Evolutionary conservation across 1,140 invertebrate genomes (phyloP).

Genomic region (Callitettix versicolor): DNA sequence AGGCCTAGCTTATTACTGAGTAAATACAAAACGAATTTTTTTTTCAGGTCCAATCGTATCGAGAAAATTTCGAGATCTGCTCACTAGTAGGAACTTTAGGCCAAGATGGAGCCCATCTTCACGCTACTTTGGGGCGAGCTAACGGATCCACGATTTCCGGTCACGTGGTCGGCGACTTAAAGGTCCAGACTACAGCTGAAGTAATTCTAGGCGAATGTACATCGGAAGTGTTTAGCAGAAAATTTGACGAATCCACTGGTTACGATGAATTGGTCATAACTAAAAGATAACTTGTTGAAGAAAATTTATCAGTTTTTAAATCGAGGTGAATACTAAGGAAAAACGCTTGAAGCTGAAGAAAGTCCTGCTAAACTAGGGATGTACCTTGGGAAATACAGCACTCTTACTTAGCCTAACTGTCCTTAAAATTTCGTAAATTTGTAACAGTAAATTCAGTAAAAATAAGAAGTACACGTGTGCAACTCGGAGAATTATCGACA

Average conservation of each 20-base stretch:
- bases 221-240: conserved; percentile 28
- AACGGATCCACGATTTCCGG: conserved; percentile 34
- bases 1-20: too few relatives aligned
- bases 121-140: conserved; percentile 32
- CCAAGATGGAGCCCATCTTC: conserved; percentile 33
- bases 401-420: too few relatives aligned
- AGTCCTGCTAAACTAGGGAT: too few relatives aligned
- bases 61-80: conserved; percentile 35
- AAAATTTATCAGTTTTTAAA: too few relatives aligned
- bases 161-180: conserved; percentile 36
- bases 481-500: too few relatives aligned
- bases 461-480: too few relatives aligned
- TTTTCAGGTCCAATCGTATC: conserved; percentile 27
- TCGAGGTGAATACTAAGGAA: too few relatives aligned
- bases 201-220: conserved; percentile 33
- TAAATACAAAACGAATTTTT: too few relatives aligned
- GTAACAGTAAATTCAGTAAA: too few relatives aligned
- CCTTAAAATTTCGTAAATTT: too few relatives aligned
- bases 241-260: conserved; percentile 29
- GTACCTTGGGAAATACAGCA: too few relatives aligned
- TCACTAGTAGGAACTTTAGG: conserved; percentile 36
- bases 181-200: conserved; percentile 38
- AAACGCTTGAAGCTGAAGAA: too few relatives aligned
- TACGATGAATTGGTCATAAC: conserved; percentile 32
- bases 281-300: conserved; percentile 7